These are phyloP conservation scores for Rosalia funebris DNA, from an alignment of 2,888 invertebrate species.

Conservation along the genomic window DNA sequence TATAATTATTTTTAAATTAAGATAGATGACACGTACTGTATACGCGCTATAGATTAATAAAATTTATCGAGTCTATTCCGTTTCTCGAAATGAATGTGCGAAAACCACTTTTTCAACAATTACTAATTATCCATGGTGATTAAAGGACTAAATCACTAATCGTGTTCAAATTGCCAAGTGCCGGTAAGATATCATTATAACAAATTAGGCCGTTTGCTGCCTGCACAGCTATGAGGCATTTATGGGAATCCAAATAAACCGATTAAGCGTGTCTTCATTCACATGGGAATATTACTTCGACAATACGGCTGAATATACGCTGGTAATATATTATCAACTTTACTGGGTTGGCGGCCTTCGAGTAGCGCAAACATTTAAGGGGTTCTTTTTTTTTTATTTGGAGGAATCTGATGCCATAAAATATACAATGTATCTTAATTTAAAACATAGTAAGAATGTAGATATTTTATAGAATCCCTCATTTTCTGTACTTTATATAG, in stretches of 20 bases:
- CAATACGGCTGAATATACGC: conserved; percentile 4
- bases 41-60: too few relatives aligned
- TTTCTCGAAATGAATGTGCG: conserved; percentile 1
- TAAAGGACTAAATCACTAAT: conserved; percentile 9
- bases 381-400: background rate
- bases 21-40: too few relatives aligned
- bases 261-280: conserved; percentile 24
- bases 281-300: conserved; percentile 22
- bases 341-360: conserved; percentile 19
- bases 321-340: conserved; percentile 17
- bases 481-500: too few relatives aligned
- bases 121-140: background rate
- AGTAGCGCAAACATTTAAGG: conserved; percentile 6
- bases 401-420: background rate
- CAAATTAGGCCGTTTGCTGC: conserved; percentile 9
- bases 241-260: conserved; percentile 12
- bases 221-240: conserved; percentile 7
- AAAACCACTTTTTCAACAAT: background rate
- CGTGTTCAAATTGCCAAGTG: conserved; percentile 16
- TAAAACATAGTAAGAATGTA: too few relatives aligned
- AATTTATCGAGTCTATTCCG: too few relatives aligned
- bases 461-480: too few relatives aligned
- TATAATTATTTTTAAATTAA: too few relatives aligned
- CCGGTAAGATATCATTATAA: conserved; percentile 11
- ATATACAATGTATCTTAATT: background rate